phyloP scores from a whole-genome alignment of 2,888 invertebrate species.

The Litoditis marina region DNA sequence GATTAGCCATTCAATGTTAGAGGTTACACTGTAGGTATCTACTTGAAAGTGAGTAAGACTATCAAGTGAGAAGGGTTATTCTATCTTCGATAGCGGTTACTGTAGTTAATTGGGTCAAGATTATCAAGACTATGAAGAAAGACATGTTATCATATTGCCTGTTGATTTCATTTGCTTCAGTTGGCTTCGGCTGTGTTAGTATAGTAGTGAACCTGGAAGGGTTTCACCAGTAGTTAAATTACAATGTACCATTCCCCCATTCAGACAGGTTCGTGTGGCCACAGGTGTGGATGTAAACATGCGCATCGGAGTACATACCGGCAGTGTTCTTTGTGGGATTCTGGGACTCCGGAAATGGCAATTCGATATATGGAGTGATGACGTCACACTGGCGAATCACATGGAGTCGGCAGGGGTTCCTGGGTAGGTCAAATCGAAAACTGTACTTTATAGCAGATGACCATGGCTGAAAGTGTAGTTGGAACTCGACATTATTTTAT shows the following conservation, averaged over 20 bases:
- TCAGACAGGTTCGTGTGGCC: constrained; percentile 86
- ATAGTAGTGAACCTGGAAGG: too few species aligned
- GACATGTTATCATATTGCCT: too few species aligned
- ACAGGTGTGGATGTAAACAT: constrained; percentile 96
- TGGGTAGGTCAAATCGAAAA: constrained; percentile 70
- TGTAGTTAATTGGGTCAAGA: too few species aligned
- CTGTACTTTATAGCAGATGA: not conserved
- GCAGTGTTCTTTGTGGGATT: constrained; percentile 91
- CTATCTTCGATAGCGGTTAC: too few species aligned
- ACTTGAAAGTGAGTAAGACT: too few species aligned
- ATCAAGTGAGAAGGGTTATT: too few species aligned
- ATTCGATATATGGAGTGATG: constrained; percentile 98
- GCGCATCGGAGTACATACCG: constrained; percentile 95
- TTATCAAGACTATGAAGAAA: too few species aligned
- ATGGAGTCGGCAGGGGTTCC: constrained; percentile 95
- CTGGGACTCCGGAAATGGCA: constrained; percentile 78
- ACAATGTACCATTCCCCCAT: too few species aligned
- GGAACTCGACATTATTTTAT: not conserved
- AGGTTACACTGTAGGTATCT: too few species aligned
- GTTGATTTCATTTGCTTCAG: too few species aligned
- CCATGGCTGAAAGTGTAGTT: not conserved
- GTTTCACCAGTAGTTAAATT: too few species aligned
- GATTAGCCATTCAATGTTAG: not conserved
- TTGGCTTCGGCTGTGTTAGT: too few species aligned
- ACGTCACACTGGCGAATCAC: constrained; percentile 93